Base-by-base conservation (phyloP, 2,888 invertebrate genomes). In the Synanthedon vespiformis region DNA sequence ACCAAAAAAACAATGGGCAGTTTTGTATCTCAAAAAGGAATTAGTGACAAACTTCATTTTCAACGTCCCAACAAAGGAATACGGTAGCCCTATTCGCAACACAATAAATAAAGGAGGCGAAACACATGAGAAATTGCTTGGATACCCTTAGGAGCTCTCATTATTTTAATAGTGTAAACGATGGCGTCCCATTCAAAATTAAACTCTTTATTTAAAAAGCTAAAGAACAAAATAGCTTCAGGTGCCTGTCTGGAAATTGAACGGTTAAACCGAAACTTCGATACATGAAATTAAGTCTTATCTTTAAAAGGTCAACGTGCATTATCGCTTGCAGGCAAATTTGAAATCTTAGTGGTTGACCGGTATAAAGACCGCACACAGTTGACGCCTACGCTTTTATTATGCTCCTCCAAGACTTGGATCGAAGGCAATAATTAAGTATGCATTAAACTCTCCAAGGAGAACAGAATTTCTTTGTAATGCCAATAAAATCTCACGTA, bases 81-180 rank as follows among this genome's bases (percentile, higher is more conserved):
- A 78, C 81, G 77, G 82, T 72, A 80, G 81, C 77, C 69, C 73
- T 75, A 74, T 76, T 77, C 72, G 72, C 71, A 64, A 66, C 68
- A 77, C 72, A 72, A 84, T 81, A 83, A 83, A 83, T 80, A 83
- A 81, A 78, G 70, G 68, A 74, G 63, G 68, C 71, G 74, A 80
- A n/a, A 77, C 80, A 79, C 75, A 80, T 73, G 81, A 83, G 81
- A 81, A 81, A 84, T 81, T 80, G 78, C 79, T 64, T 68, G 74
- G 75, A 74, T 77, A 78, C 79, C 80, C 79, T 77, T 69, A 77
- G 77, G 78, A 78, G 74, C 64, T 69, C 78, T 80, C 81, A 82
- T 83, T 82, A 85, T 81, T 83, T 80, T 81, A 82, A 82, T 79
- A 77, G 77, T 77, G 67, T 77, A 74, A 79, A 77, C 62, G 60